These are phyloP conservation scores for Melanocharis versteri DNA, from an alignment of 2,113 vertebrate species.

Conservation along the genomic window DNA sequence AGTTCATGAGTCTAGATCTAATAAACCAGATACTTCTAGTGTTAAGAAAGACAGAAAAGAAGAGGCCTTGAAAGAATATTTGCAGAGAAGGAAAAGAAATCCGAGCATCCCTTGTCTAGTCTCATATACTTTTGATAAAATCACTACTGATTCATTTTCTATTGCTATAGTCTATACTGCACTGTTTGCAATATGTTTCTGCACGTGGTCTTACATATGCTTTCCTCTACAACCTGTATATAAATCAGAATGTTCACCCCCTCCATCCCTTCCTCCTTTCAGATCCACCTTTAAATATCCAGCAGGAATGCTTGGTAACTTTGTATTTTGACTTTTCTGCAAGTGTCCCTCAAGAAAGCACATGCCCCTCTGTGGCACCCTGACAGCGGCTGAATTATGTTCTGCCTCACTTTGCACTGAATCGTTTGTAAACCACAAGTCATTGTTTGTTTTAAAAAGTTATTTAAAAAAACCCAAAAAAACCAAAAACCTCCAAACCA, in stretches of 20 bases:
- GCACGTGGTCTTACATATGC: background rate
- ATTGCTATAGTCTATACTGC: background rate
- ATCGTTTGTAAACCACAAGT: background rate
- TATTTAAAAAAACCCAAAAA: background rate
- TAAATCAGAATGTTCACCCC: background rate
- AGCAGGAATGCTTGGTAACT: background rate
- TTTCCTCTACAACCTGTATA: background rate
- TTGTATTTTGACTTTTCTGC: background rate
- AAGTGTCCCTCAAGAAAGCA: background rate
- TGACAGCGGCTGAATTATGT: background rate
- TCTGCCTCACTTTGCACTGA: background rate
- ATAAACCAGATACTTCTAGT: background rate
- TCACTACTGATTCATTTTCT: background rate
- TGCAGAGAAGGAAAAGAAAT: background rate
- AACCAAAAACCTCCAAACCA: background rate
- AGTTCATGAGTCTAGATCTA: background rate
- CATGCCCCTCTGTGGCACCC: background rate
- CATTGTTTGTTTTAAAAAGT: background rate
- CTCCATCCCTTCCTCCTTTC: background rate
- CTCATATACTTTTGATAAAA: background rate
- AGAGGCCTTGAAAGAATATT: background rate
- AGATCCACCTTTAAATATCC: background rate
- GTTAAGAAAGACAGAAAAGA: background rate
- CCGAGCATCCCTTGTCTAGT: background rate
- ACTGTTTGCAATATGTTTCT: background rate